phyloP scores from a whole-genome alignment of 1,140 invertebrate genomes.

The Lepidostoma basale region DNA sequence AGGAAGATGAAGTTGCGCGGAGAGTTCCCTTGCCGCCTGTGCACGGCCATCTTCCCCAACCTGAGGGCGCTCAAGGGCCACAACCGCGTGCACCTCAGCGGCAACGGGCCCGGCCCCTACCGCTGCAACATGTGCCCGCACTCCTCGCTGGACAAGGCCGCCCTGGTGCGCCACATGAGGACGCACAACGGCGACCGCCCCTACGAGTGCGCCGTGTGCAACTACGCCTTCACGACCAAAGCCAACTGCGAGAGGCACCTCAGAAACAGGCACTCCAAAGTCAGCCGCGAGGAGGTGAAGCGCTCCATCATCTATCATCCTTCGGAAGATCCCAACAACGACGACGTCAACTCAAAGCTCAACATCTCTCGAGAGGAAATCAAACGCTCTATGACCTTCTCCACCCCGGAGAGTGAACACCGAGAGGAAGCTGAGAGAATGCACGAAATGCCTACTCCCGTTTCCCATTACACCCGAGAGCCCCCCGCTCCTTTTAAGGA shows the following conservation, averaged over 20 bases:
- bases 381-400: conserved; percentile 56
- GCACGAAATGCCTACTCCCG: conserved; percentile 54
- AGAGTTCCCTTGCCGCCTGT: conserved; percentile 88
- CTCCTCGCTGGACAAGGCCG: conserved; percentile 87
- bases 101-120: conserved; percentile 75
- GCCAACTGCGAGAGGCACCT: conserved; percentile 89
- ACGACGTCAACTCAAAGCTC: conserved; percentile 66
- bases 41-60: conserved; percentile 83
- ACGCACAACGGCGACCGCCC: conserved; percentile 94
- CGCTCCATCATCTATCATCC: conserved; percentile 85
- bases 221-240: conserved; percentile 96
- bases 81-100: conserved; percentile 77
- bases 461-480: conserved; percentile 59
- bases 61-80: conserved; percentile 89
- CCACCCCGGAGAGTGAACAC: conserved; percentile 53
- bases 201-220: conserved; percentile 91
- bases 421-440: conserved; percentile 50
- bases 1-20: conserved; percentile 84
- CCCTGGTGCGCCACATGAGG: conserved; percentile 86
- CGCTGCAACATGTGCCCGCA: conserved; percentile 93
- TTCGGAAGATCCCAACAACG: conserved; percentile 79
- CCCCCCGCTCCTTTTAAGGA: conserved; percentile 39
- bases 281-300: conserved; percentile 84
- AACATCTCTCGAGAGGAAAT: conserved; percentile 59
- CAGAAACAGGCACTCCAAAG: conserved; percentile 86